phyloP scores from a whole-genome alignment of 2,797 vertebrate species.

The Poecilia velifera region DNA sequence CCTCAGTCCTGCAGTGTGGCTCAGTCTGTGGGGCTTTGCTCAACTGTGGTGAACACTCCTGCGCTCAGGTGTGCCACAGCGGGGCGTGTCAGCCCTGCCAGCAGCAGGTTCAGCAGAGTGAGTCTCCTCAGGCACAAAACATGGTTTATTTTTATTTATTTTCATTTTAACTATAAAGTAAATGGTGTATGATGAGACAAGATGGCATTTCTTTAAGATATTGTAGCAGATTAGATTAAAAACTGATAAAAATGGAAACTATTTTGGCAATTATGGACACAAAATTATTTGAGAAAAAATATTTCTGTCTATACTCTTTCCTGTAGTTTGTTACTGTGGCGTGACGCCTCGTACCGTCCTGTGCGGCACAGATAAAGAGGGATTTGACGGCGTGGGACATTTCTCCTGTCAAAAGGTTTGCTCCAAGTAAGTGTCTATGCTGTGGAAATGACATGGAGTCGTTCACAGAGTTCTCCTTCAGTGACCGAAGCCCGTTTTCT shows the following conservation, averaged over 20 bases:
- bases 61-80: conserved; percentile 90
- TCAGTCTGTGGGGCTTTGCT: conserved; percentile 86
- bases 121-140: conserved; percentile 39
- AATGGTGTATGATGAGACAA: neutral
- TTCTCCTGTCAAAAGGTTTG: conserved; percentile 92
- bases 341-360: conserved; percentile 81
- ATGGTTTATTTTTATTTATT: neutral
- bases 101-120: conserved; percentile 88
- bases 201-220: neutral
- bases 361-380: conserved; percentile 89
- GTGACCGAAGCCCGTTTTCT: neutral
- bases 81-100: conserved; percentile 90
- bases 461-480: neutral
- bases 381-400: conserved; percentile 87
- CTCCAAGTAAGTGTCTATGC: conserved; percentile 85
- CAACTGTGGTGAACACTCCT: conserved; percentile 91
- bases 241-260: neutral
- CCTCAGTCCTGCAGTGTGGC: conserved; percentile 86
- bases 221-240: neutral
- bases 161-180: neutral
- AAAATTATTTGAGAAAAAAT: neutral
- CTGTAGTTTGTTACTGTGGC: conserved; percentile 92
- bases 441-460: neutral
- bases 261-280: too few species aligned
- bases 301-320: neutral